phyloP scores from a whole-genome alignment of 2,113 vertebrate genomes.

The Epinephelus cyanopodus region DNA sequence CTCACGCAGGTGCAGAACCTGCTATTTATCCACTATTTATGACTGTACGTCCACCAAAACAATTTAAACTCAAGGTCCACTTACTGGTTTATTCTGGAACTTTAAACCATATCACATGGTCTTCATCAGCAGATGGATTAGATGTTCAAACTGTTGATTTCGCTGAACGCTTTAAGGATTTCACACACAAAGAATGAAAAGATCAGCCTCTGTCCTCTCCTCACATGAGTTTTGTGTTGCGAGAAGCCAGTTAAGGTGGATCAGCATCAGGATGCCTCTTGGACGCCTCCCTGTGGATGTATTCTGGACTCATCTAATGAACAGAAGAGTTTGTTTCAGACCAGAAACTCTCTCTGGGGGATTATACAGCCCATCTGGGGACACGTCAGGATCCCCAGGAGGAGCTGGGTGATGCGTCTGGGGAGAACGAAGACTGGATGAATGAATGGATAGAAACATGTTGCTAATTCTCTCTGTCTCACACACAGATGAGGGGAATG shows the following conservation, averaged over 20 bases:
- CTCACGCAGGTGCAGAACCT: too few species aligned
- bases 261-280: not conserved
- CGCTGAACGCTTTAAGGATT: too few species aligned
- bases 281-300: not conserved
- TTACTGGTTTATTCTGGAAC: too few species aligned
- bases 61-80: too few species aligned
- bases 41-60: too few species aligned
- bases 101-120: too few species aligned
- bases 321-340: not conserved
- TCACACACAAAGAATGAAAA: not conserved
- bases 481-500: conserved; percentile 91
- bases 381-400: not conserved
- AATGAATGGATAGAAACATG: not conserved
- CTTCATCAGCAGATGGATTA: too few species aligned
- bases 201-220: not conserved
- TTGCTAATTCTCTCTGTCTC: not conserved
- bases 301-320: not conserved
- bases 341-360: not conserved
- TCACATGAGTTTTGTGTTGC: not conserved
- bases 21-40: too few species aligned
- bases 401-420: not conserved
- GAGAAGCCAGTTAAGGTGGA: not conserved
- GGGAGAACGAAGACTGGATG: not conserved
- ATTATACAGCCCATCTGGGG: not conserved
- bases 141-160: too few species aligned